Base-by-base conservation (phyloP, 1,140 invertebrate species). In the Charaxes varanes region DNA sequence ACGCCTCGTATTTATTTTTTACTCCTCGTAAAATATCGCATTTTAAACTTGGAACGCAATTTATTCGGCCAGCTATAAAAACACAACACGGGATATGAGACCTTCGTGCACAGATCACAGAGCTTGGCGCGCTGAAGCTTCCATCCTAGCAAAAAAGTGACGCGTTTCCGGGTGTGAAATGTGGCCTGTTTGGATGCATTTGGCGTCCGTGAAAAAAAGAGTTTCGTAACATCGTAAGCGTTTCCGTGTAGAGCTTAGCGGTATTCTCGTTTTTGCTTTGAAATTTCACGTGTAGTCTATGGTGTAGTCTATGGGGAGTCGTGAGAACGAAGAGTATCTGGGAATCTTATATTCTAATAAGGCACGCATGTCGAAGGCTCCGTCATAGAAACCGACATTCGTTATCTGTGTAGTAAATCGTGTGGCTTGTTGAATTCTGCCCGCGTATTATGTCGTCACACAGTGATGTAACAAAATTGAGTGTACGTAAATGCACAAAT, bases 101-200 rank as follows among this genome's bases (percentile, higher is more conserved):
- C 57, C 52, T 51, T 54, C 42, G 40, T 22, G 15, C 19, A 28
- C 14, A 27, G 30, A 16, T 41, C 30, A 40, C 40, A 26, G 36
- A 35, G 36, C 23, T 43, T 31, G 49, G 41, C n/a, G n/a, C n/a
- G n/a, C n/a, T n/a, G 47, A 37, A 38, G 40, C 19, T 27, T 7
- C n/a, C 5, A 28, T 26, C 10, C 21, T 23, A 11, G 35, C 30
- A 45, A 50, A 48, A 50, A 62, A 46, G 36, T 38, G 36, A 61
- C 52, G 50, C 54, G 48, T 77, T 77, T 79, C 74, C 74, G 67
- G 71, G 65, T 74, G 72, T 77, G 62, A 79, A 79, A 72, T 77
- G 68, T 69, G 71, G 56, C 55, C 52, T 48, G 62, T 66, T 66
- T 49, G 53, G 59, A 55, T 62, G 61, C 65, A 62, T 74, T 74